These are phyloP conservation scores for Diogma glabrata DNA, from an alignment of 2,888 invertebrate genomes.

Conservation along the genomic window DNA sequence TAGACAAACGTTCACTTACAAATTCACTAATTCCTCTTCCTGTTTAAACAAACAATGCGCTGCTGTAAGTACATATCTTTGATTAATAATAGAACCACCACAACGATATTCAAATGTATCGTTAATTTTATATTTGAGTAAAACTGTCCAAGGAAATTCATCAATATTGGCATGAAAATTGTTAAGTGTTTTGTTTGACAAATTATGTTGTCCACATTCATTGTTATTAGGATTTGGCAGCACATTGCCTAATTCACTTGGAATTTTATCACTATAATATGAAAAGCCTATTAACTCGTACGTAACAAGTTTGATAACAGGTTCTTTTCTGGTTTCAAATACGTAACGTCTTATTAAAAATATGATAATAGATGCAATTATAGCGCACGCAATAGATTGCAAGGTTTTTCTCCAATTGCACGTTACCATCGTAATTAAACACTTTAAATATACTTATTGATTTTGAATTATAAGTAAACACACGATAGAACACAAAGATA, in stretches of 20 bases:
- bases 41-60: constrained; percentile 2
- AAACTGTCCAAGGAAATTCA: background rate
- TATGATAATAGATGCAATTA: background rate
- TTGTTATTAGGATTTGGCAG: background rate
- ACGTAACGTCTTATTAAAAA: background rate
- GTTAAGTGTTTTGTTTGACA: background rate
- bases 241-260: background rate
- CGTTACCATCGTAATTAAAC: too few species aligned
- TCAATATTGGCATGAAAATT: background rate
- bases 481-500: too few species aligned
- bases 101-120: background rate
- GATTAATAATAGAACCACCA: background rate
- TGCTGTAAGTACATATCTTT: background rate
- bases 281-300: background rate
- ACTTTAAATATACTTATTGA: too few species aligned
- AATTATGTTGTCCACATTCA: background rate
- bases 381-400: background rate
- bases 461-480: too few species aligned
- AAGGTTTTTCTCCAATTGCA: constrained; percentile 5
- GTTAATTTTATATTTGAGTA: background rate
- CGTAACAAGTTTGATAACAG: background rate
- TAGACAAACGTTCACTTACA: too few species aligned
- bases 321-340: background rate
- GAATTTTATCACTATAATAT: background rate
- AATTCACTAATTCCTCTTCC: too few species aligned